phyloP scores from a whole-genome alignment of 2,113 vertebrate genomes.

The Dromas ardeola region DNA sequence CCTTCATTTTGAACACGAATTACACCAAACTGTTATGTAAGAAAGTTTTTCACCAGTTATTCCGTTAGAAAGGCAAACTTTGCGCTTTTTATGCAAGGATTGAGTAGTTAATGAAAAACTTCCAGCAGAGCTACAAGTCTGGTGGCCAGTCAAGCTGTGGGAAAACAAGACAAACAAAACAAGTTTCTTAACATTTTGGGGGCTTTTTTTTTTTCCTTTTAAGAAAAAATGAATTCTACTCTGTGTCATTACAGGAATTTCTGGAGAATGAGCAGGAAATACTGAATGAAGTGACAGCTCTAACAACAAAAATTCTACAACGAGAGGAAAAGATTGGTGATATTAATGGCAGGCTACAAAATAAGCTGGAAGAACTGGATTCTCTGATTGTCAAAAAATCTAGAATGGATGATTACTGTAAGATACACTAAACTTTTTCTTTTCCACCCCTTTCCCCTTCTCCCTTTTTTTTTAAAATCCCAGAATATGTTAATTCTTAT shows the following conservation, averaged over 20 bases:
- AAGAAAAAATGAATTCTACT: neutral
- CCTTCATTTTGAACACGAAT: neutral
- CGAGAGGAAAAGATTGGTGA: slow-evolving; percentile 38
- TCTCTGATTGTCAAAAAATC: slow-evolving; percentile 3
- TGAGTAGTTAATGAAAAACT: neutral
- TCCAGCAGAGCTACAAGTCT: neutral
- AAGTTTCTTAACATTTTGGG: neutral
- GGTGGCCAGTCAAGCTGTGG: neutral
- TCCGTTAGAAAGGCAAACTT: neutral
- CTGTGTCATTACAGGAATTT: slow-evolving; percentile 18
- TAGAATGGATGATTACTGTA: neutral
- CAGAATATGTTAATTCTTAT: neutral
- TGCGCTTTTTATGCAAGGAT: neutral
- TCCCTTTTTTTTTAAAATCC: neutral
- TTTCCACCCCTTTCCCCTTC: neutral
- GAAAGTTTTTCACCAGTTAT: neutral
- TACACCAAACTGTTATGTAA: neutral
- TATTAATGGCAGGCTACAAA: slow-evolving; percentile 50
- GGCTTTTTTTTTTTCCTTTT: neutral
- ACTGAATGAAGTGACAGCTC: slow-evolving; percentile 14
- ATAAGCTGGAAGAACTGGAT: slow-evolving; percentile 30
- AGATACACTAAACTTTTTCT: neutral
- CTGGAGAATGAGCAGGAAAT: slow-evolving; percentile 20
- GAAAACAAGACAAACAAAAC: neutral
- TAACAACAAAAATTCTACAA: slow-evolving; percentile 18